These are phyloP conservation scores for Hippopotamus amphibius DNA, from an alignment of 2,113 vertebrate species.

Conservation along the genomic window DNA sequence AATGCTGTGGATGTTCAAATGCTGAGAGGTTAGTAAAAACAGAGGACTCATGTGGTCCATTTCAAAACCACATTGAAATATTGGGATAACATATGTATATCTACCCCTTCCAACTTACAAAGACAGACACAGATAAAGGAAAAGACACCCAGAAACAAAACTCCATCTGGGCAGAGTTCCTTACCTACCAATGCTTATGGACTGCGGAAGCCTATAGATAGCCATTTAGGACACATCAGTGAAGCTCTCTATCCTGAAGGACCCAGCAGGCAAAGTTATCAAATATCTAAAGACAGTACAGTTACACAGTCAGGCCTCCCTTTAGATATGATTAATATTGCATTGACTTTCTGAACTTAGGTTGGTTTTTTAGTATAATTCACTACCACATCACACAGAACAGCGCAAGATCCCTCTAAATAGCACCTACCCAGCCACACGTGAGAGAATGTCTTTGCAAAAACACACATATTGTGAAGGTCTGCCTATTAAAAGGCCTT, in stretches of 20 bases:
- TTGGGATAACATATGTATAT: neutral
- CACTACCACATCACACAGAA: conserved; percentile 76
- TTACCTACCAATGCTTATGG: neutral
- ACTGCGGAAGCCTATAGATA: conserved; percentile 74
- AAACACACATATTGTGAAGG: conserved; percentile 38
- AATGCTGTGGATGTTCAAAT: conserved; percentile 27
- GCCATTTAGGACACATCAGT: conserved; percentile 82
- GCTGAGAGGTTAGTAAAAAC: conserved; percentile 49
- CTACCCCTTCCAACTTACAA: conserved; percentile 21
- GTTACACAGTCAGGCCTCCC: conserved; percentile 78
- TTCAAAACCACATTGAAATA: conserved; percentile 59
- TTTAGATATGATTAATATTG: conserved; percentile 86
- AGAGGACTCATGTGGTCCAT: neutral
- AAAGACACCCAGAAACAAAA: conserved; percentile 18
- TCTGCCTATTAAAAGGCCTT: conserved; percentile 66
- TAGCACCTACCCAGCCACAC: neutral
- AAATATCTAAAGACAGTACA: conserved; percentile 74
- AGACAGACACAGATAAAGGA: neutral
- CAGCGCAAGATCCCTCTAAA: conserved; percentile 45
- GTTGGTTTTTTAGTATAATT: conserved; percentile 82
- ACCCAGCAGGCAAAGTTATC: conserved; percentile 81
- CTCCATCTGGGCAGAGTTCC: neutral
- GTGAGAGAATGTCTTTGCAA: conserved; percentile 48
- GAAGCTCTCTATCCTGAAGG: conserved; percentile 77
- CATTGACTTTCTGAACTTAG: conserved; percentile 83